A percentile compares a stretch with the other conserved stretches of the same genome.
Conservation (phyloP, 1,140 invertebrate genomes). For the Ditylenchus dipsaci region DNA sequence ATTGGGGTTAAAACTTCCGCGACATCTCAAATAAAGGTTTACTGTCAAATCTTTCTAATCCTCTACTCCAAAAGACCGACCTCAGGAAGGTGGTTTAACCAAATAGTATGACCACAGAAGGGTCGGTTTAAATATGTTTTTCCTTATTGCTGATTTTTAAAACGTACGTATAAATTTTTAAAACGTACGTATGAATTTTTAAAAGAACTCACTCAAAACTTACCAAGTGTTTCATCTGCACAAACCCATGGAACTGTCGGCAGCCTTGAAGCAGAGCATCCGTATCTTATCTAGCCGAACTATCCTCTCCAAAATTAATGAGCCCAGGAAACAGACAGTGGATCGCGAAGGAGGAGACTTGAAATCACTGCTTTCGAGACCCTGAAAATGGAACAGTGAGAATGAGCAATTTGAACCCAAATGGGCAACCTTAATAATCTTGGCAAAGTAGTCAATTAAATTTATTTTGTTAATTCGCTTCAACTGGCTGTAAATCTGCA, state of each 20-base stretch:
- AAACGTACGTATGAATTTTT: no score
- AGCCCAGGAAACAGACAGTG: conserved; percentile 22
- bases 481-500: conserved; percentile 23
- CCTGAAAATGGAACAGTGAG: conserved; percentile 14
- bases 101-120: no score
- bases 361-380: conserved; percentile 20
- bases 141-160: no score
- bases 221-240: conserved; percentile 31
- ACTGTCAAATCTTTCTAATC: no score
- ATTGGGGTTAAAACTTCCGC: no score
- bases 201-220: conserved; percentile 8
- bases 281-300: conserved; percentile 19
- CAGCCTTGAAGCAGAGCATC: conserved; percentile 15
- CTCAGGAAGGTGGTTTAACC: no score
- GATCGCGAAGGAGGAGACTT: conserved; percentile 8
- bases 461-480: conserved; percentile 19
- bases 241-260: conserved; percentile 24
- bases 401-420: neutral
- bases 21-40: no score
- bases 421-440: conserved; percentile 13
- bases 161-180: no score
- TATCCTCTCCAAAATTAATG: conserved; percentile 15
- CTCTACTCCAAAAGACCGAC: no score
- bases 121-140: no score
- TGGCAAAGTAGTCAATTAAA: neutral